Evolutionary conservation across 2,888 invertebrate species (phyloP), one percentile per base, ranked within the genome.

Genomic region (Dryadula phaetusa): DNA sequence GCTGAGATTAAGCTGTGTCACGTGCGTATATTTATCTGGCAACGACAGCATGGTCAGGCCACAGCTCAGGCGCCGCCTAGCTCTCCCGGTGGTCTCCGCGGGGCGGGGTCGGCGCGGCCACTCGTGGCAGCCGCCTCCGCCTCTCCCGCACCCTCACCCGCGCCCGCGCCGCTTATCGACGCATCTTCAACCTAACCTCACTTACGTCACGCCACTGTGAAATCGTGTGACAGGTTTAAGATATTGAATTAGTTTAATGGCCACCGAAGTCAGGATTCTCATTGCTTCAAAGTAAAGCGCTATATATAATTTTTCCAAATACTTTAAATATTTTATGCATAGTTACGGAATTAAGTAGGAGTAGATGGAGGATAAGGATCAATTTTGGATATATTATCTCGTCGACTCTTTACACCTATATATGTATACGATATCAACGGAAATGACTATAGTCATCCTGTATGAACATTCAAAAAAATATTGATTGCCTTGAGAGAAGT

Each of bases 81-180:
- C 93, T 87, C 86, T 89, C 90, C 92, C 92, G 93, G 93, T 93
- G 93, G 93, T 93, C 93, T 86, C 78, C 85, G 85, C 88, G 89
- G 91, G 90, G 92, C 89, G 91, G 86, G 90, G 91, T 89, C 90
- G 83, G 76, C 79, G 85, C 87, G 88, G 89, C 91, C 90, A 90
- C 84, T 88, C 89, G 85, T 84, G 79, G 83, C 83, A 83, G 81
- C 82, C 82, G 82, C 84, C 85, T 73, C 75, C 73, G 70, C 81
- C 79, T 79, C 78, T 75, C 75, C 70, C 74, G 73, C 76, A 75
- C 77, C 75, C 79, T 74, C 76, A 73, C 76, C 75, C 77, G 78
- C 81, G 74, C 81, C 79, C 80, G 81, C 81, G 73, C 79, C 82
- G 79, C 88, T 90, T 90, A 91, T 91, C 90, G 88, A 73, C 82